These are phyloP conservation scores for Cottoperca gobio DNA, from an alignment of 2,797 vertebrate species.

Conservation along the genomic window DNA sequence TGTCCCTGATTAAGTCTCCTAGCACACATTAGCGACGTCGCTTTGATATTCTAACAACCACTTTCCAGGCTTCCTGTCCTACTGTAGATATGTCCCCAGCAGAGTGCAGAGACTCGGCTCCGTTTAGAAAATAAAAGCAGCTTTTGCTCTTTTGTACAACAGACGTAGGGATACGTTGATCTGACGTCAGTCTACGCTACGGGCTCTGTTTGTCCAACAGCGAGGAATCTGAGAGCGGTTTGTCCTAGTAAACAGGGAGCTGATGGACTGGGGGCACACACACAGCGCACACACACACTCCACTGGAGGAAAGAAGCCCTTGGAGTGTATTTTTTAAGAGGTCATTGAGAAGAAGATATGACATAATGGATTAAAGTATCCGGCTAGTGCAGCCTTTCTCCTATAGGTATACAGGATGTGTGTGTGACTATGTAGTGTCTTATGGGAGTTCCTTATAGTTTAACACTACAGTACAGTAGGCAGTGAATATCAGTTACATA, in stretches of 20 bases:
- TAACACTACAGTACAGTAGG: slow-evolving; percentile 66
- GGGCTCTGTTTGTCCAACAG: slow-evolving; percentile 43
- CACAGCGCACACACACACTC: slow-evolving; percentile 43
- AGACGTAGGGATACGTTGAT: slow-evolving; percentile 50
- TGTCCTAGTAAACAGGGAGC: slow-evolving; percentile 45
- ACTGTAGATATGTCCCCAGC: slow-evolving; percentile 34
- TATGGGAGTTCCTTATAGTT: slow-evolving; percentile 36
- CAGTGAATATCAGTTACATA: slow-evolving; percentile 69
- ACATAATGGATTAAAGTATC: slow-evolving; percentile 53
- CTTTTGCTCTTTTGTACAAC: slow-evolving; percentile 37
- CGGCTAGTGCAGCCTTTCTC: slow-evolving; percentile 47
- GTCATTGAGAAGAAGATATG: slow-evolving; percentile 72
- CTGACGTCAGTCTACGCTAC: slow-evolving; percentile 56
- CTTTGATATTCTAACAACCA: slow-evolving; percentile 15
- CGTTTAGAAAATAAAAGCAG: slow-evolving; percentile 53
- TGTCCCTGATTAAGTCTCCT: slow-evolving; percentile 42
- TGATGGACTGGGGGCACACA: slow-evolving; percentile 48
- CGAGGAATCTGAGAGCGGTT: slow-evolving; percentile 40
- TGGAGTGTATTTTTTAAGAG: slow-evolving; percentile 69
- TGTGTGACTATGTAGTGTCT: slow-evolving; percentile 47
- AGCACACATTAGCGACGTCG: slow-evolving; percentile 10
- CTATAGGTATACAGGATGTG: slow-evolving; percentile 56
- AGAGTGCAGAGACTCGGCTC: slow-evolving; percentile 21
- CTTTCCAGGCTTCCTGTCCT: slow-evolving; percentile 27
- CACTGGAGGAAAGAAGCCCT: slow-evolving; percentile 74